Conservation (phyloP, 1,140 invertebrate species). For the Zaprionus vittiger region DNA sequence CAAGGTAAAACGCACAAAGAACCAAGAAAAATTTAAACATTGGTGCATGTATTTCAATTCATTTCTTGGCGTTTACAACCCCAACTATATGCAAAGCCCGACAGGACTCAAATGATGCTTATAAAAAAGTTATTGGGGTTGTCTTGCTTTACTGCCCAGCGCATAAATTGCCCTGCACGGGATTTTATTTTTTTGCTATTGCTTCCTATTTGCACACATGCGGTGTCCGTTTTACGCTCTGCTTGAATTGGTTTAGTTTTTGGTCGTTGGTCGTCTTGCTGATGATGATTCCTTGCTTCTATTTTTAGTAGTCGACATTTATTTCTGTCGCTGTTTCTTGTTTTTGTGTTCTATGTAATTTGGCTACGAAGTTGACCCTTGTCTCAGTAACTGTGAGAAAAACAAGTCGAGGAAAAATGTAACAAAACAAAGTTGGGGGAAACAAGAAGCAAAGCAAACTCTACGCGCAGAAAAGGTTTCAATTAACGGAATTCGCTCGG, state of each 20-base stretch:
- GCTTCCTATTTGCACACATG: slow-evolving; percentile 33
- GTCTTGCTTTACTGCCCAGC: slow-evolving; percentile 48
- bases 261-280: slow-evolving; percentile 31
- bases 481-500: slow-evolving; percentile 59
- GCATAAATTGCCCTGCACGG: slow-evolving; percentile 55
- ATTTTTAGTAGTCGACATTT: slow-evolving; percentile 73
- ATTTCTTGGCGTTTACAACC: slow-evolving; percentile 7
- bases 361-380: slow-evolving; percentile 48
- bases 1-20: background rate
- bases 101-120: slow-evolving; percentile 21
- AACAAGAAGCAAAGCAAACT: slow-evolving; percentile 10
- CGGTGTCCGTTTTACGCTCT: slow-evolving; percentile 46
- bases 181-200: slow-evolving; percentile 10
- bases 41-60: background rate
- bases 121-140: slow-evolving; percentile 66
- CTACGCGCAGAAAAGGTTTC: slow-evolving; percentile 50
- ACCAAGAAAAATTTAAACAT: background rate
- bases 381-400: slow-evolving; percentile 41
- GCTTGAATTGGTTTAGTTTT: slow-evolving; percentile 52
- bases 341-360: slow-evolving; percentile 36
- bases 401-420: slow-evolving; percentile 19
- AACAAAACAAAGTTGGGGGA: background rate
- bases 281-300: slow-evolving; percentile 46
- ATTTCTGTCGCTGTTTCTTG: slow-evolving; percentile 63
- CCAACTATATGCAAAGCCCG: slow-evolving; percentile 22